A percentile compares a stretch with the other conserved stretches of the same genome.
Conservation (phyloP, 2,888 invertebrate species). For the Elmis aenea region DNA sequence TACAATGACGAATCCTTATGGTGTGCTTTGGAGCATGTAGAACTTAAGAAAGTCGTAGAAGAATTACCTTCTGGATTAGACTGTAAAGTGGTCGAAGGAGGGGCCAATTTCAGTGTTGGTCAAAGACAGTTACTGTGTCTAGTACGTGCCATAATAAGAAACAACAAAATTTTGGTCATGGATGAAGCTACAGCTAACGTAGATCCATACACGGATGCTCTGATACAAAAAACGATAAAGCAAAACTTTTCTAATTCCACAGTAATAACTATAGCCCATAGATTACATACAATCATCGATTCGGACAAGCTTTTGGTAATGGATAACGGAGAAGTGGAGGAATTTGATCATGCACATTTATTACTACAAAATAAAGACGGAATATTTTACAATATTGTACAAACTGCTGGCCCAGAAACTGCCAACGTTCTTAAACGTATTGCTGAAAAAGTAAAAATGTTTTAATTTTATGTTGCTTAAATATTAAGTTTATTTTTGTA, state of each 20-base stretch:
- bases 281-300: slow-evolving; percentile 69
- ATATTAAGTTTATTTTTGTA: too few species aligned
- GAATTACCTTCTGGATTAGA: slow-evolving; percentile 63
- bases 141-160: slow-evolving; percentile 58
- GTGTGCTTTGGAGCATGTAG: slow-evolving; percentile 79
- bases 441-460: slow-evolving; percentile 48
- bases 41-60: slow-evolving; percentile 65
- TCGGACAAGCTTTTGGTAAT: slow-evolving; percentile 55
- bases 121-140: slow-evolving; percentile 65
- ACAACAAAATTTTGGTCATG: slow-evolving; percentile 30
- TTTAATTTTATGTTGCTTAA: too few species aligned
- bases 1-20: slow-evolving; percentile 74
- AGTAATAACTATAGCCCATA: slow-evolving; percentile 77
- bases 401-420: slow-evolving; percentile 56
- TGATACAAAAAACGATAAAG: slow-evolving; percentile 71
- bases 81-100: slow-evolving; percentile 70
- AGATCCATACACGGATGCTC: slow-evolving; percentile 68
- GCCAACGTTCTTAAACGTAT: slow-evolving; percentile 48
- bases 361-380: slow-evolving; percentile 52
- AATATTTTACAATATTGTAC: slow-evolving; percentile 54
- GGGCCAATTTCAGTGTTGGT: slow-evolving; percentile 32
- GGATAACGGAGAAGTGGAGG: slow-evolving; percentile 56
- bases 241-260: slow-evolving; percentile 69
- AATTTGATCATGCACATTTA: slow-evolving; percentile 62
- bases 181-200: slow-evolving; percentile 80